Evolutionary conservation across 2,888 invertebrate species (phyloP).

Genomic region (Hipparchia sbordonii): DNA sequence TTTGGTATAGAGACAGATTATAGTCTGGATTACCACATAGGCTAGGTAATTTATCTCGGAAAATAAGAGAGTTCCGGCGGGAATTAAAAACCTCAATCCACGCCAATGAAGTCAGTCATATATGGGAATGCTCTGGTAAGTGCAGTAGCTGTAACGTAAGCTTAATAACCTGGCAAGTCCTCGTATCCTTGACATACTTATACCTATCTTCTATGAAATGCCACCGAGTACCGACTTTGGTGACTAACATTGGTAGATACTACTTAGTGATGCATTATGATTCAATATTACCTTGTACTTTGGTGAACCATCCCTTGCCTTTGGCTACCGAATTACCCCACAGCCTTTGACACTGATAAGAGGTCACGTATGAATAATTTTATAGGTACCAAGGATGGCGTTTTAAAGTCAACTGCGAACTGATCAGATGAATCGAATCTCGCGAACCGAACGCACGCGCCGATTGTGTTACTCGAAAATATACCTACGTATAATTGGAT

Average conservation of each 20-base stretch:
- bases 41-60: no score
- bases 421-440: conserved; percentile 55
- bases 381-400: conserved; percentile 46
- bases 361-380: conserved; percentile 55
- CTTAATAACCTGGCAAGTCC: conserved; percentile 1
- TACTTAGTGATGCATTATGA: conserved; percentile 26
- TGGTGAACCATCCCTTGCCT: conserved; percentile 31
- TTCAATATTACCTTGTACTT: conserved; percentile 34
- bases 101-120: no score
- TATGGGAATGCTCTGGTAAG: background rate
- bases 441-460: conserved; percentile 61
- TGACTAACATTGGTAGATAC: conserved; percentile 26
- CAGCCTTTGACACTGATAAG: conserved; percentile 56
- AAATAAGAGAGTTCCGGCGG: no score
- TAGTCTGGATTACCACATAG: no score
- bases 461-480: conserved; percentile 38
- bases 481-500: conserved; percentile 35
- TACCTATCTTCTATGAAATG: conserved; percentile 21
- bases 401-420: conserved; percentile 31
- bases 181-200: conserved; percentile 24
- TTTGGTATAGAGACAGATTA: no score
- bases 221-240: conserved; percentile 1
- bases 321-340: conserved; percentile 39
- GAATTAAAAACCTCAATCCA: no score
- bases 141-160: conserved; percentile 6